phyloP scores from a whole-genome alignment of 1,140 invertebrate species.

The Chironomus tepperi region DNA sequence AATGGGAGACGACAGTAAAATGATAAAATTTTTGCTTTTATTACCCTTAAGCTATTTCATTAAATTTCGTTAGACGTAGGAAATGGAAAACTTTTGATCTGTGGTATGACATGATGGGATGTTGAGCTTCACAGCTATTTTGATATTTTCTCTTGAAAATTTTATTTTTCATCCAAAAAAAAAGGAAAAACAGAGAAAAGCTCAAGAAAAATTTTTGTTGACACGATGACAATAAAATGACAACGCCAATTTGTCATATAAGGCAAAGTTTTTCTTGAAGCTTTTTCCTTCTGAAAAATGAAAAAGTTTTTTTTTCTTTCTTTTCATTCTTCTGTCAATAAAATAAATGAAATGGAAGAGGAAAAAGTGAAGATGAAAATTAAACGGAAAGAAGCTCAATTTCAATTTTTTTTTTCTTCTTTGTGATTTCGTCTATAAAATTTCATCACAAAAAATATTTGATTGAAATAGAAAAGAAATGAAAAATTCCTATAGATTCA shows the following conservation, averaged over 20 bases:
- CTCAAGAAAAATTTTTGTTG: background rate
- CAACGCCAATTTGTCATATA: conserved; percentile 20
- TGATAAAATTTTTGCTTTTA: background rate
- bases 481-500: background rate
- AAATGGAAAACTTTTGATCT: conserved; percentile 13
- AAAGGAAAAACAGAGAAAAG: too few relatives aligned
- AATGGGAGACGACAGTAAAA: background rate
- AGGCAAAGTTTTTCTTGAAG: background rate
- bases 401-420: background rate
- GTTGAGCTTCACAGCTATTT: background rate
- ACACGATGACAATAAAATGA: conserved; percentile 21
- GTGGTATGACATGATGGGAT: background rate
- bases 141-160: too few relatives aligned
- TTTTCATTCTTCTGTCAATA: background rate
- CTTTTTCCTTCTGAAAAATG: background rate
- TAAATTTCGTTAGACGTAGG: background rate
- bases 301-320: conserved; percentile 9
- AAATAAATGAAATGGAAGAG: background rate
- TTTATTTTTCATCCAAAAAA: too few relatives aligned
- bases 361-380: background rate
- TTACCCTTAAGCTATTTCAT: background rate
- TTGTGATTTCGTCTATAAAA: background rate
- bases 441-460: background rate
- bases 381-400: background rate
- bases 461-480: background rate